These are phyloP conservation scores for Apodemus sylvaticus DNA, from an alignment of 2,113 vertebrate species.

Conservation along the genomic window DNA sequence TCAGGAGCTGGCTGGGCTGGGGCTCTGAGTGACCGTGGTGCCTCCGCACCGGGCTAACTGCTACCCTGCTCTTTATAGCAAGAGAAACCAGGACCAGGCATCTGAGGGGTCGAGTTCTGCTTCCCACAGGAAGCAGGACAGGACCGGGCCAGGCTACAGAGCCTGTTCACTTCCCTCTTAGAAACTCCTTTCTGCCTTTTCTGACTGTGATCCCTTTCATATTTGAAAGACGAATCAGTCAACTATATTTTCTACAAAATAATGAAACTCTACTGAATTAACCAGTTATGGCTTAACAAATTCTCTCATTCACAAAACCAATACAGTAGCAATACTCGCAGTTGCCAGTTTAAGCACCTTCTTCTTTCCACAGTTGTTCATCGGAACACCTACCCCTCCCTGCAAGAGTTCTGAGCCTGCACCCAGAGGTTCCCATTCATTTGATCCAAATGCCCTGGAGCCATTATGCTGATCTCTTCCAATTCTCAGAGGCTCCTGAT, in stretches of 20 bases:
- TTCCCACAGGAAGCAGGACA: neutral
- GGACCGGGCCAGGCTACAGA: neutral
- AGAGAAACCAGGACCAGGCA: neutral
- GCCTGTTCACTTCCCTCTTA: neutral
- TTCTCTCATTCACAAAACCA: neutral
- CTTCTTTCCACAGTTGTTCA: neutral
- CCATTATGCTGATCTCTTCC: neutral
- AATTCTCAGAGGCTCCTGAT: neutral
- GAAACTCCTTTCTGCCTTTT: neutral
- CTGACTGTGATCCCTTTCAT: neutral
- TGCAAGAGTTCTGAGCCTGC: neutral
- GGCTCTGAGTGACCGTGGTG: neutral
- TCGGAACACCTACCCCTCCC: neutral
- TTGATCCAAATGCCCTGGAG: neutral
- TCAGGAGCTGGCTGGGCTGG: rapidly evolving
- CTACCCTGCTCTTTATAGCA: neutral
- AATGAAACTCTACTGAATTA: constrained; percentile 52
- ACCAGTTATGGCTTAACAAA: constrained; percentile 13
- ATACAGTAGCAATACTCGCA: neutral
- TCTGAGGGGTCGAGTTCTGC: neutral
- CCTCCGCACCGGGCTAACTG: neutral
- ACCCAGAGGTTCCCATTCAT: neutral
- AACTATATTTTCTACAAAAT: neutral
- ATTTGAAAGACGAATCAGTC: neutral
- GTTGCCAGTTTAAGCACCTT: neutral